phyloP scores from a whole-genome alignment of 2,888 invertebrate species.

The Allacma fusca region DNA sequence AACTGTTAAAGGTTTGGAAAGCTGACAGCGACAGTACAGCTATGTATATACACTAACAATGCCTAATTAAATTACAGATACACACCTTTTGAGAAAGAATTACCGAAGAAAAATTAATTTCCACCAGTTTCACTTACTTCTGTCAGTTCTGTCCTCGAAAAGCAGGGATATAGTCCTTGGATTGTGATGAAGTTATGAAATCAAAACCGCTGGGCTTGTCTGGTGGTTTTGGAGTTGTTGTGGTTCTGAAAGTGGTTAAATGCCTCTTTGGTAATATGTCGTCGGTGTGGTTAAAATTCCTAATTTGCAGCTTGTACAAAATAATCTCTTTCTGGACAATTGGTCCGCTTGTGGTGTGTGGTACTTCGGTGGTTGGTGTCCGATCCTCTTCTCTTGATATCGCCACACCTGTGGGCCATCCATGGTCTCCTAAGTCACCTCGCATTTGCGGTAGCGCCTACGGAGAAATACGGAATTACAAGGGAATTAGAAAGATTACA shows the following conservation, averaged over 20 bases:
- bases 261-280: background rate
- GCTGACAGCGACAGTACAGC: too few species aligned
- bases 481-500: background rate
- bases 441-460: background rate
- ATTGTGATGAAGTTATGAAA: background rate
- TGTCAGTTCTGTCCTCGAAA: slow-evolving; percentile 2
- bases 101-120: too few species aligned
- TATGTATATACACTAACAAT: too few species aligned
- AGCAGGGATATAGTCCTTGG: slow-evolving; percentile 2
- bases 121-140: background rate
- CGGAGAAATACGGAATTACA: background rate
- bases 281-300: slow-evolving; percentile 21
- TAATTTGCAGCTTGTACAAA: slow-evolving; percentile 15
- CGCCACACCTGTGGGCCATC: slow-evolving; percentile 14
- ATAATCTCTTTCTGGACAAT: slow-evolving; percentile 6
- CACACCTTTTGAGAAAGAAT: too few species aligned
- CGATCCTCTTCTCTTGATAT: slow-evolving; percentile 6
- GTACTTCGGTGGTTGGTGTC: background rate
- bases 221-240: slow-evolving; percentile 6
- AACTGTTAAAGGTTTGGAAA: too few species aligned
- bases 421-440: slow-evolving; percentile 21
- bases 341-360: slow-evolving; percentile 4
- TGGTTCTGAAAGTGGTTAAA: background rate
- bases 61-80: too few species aligned
- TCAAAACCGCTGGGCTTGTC: slow-evolving; percentile 24